Base-by-base conservation (phyloP, 2,888 invertebrate genomes). In the Argyra leucocephala region DNA sequence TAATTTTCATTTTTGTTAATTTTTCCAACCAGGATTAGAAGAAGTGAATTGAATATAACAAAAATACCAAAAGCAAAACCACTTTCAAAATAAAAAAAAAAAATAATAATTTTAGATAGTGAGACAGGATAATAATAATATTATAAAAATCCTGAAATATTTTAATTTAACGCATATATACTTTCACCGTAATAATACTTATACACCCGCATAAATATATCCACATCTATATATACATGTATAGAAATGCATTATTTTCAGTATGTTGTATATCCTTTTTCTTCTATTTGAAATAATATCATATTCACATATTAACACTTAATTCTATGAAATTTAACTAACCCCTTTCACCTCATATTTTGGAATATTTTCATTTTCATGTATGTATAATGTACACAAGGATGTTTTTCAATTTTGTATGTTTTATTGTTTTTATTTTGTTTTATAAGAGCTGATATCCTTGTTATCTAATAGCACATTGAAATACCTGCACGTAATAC, bases 111-210 rank as follows among this genome's bases (percentile, higher is more conserved):
- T 48, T 48, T 48, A 48, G 48, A 48, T 48, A 48, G 48, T 48
- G 48, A 48, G 48, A 48, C 48, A 48, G 48, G 48, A 48, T 48
- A 48, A 48, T 48, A 48, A 48, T 48, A 48, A 48, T 48, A 48
- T 48, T 48, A 18, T 48, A 2, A 48, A 15, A 48, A 48, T 48
- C 48, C 48, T 48, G 48, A 48, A 48, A 12, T 48, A 48, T 48
- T 48, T 48, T 48, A 48, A 48, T 48, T 48, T 48, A 48, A 48
- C 15, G 12, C 12, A 31, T 12, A 31, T 31, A 31, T 31, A 6
- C 3, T 31, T 10, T 31, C 26, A 31, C n/a, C n/a, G 7, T 3
- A 31, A 31, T 10, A 10, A 10, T 31, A 31, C 31, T 10, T 31
- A 31, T 31, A 31, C 31, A 31, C 31, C 31, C 31, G n/a, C n/a